Evolutionary conservation across 2,888 invertebrate genomes (phyloP), one percentile per base, ranked within the genome.

Genomic region (Rutpela maculata): DNA sequence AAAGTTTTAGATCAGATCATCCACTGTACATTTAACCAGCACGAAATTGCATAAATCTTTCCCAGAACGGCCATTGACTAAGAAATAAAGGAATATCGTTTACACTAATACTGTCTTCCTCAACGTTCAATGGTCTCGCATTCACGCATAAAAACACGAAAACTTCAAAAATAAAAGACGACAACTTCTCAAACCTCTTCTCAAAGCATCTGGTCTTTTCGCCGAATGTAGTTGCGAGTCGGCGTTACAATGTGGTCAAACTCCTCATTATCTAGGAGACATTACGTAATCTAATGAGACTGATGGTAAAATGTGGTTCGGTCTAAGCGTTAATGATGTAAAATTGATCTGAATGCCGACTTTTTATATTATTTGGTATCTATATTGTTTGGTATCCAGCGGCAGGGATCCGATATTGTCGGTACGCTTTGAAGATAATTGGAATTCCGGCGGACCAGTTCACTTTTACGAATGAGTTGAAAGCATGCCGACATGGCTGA

Each of bases 91-190:
- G 55, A 50, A 22, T 55, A 65, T 43, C 65, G 65, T 65, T 43
- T 38, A 17, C 43, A 55, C 67, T n/a, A 55, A 67, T 67, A 67
- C 59, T 60, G 43, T 60, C 63, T 72, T 72, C 72, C 72, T 55
- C 72, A 72, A 72, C 72, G 12, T 59, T 72, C 72, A 72, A 72
- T 72, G 72, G 72, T 19, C n/a, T 22, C 60, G 60, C 63, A 72
- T 22, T 67, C 72, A 72, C 62, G 70, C 50, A 55, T n/a, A 55
- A 50, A 67, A 18, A 55, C 50, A 67, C 18, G 43, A 55, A 50
- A 26, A 26, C 22, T 63, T 62, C 35, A 15, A 43, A 63, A 31
- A 26, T 26, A 65, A 17, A 22, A 60, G 19, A 50, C 11, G 35
- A 43, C 72, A 50, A 22, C 22, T 19, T 72, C 31, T 55, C 72